Evolutionary conservation across 2,888 invertebrate species (phyloP).

Genomic region (Agonopterix heracliana): DNA sequence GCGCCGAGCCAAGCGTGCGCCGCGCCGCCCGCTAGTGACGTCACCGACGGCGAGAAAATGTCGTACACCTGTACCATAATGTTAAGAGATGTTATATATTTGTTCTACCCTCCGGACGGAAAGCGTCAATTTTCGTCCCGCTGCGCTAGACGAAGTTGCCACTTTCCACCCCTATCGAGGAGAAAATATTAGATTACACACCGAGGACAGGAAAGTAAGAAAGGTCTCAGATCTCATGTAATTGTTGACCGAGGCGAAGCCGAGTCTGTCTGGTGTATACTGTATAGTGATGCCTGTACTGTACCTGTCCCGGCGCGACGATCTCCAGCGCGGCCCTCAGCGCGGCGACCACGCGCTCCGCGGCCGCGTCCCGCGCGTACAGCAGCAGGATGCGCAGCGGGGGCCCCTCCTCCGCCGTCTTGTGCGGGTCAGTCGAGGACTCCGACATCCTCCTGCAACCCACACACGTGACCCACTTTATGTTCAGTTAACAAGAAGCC

Average conservation of each 20-base stretch:
- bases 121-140: too few species aligned
- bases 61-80: constrained; percentile 52
- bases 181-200: too few species aligned
- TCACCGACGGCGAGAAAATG: constrained; percentile 27
- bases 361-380: constrained; percentile 62
- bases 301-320: constrained; percentile 31
- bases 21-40: constrained; percentile 24
- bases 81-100: neutral
- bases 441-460: neutral
- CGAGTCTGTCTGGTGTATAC: too few species aligned
- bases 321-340: constrained; percentile 28
- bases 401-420: neutral
- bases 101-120: too few species aligned
- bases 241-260: too few species aligned
- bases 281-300: neutral
- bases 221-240: too few species aligned
- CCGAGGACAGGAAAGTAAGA: too few species aligned
- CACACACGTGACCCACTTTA: too few species aligned
- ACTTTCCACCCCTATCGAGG: too few species aligned
- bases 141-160: too few species aligned
- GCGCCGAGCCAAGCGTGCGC: constrained; percentile 13
- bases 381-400: constrained; percentile 42
- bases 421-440: neutral
- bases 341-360: constrained; percentile 33
- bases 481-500: too few species aligned